A percentile compares a stretch with the other conserved stretches of the same genome.
Evolutionary conservation across 2,113 vertebrate genomes (phyloP).

Genomic region (Cromileptes altivelis): DNA sequence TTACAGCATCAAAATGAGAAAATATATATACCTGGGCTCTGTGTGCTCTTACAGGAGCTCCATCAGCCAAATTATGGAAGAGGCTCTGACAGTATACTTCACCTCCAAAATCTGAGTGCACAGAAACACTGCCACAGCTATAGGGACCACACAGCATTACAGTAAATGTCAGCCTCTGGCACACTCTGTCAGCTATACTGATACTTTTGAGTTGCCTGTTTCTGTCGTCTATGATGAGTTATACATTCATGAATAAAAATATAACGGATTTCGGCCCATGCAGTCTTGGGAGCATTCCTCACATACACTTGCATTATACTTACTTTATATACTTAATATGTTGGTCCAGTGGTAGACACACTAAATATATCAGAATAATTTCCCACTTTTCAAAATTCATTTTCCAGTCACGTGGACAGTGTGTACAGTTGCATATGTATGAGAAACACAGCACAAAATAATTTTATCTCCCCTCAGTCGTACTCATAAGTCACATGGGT

Average conservation of each 20-base stretch:
- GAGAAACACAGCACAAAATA: constrained; percentile 42
- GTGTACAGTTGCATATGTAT: constrained; percentile 29
- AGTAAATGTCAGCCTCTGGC: constrained; percentile 57
- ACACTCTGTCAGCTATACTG: constrained; percentile 46
- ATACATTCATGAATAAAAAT: constrained; percentile 25
- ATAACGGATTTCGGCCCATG: constrained; percentile 5
- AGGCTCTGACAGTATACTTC: constrained; percentile 26
- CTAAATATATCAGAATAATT: constrained; percentile 16
- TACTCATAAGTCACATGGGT: constrained; percentile 54
- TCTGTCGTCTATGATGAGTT: constrained; percentile 34
- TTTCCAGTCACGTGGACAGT: constrained; percentile 22
- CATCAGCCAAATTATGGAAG: constrained; percentile 26
- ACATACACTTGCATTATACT: neutral
- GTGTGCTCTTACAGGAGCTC: constrained; percentile 3
- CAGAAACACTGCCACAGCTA: constrained; percentile 38
- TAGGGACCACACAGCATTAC: constrained; percentile 40
- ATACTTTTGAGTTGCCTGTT: constrained; percentile 35
- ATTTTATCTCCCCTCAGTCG: constrained; percentile 40
- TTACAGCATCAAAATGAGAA: neutral
- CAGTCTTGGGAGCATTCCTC: constrained; percentile 6
- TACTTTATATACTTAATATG: constrained; percentile 7
- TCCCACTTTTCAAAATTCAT: constrained; percentile 19
- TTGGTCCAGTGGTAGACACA: neutral
- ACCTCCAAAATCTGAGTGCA: constrained; percentile 47
- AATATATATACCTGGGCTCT: neutral